A percentile compares a stretch with the other conserved stretches of the same genome.
Evolutionary conservation across 2,113 vertebrate species (phyloP).

Genomic region (Oxyura jamaicensis): DNA sequence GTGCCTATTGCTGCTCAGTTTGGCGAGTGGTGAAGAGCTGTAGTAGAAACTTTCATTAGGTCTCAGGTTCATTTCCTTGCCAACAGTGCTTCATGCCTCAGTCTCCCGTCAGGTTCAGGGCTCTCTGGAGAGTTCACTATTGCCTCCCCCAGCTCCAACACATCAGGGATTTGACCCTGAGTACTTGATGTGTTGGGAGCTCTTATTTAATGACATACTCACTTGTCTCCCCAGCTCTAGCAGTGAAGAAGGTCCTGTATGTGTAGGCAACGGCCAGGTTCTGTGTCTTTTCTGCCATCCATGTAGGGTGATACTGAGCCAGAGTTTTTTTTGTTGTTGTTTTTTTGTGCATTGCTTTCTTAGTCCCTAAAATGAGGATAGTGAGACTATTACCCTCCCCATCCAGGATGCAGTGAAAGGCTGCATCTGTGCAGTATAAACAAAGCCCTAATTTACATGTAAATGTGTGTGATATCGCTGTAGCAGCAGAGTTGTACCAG

Average conservation of each 20-base stretch:
- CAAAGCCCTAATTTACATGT: conserved; percentile 67
- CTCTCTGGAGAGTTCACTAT: background rate
- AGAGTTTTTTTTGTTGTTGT: background rate
- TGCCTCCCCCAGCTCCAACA: background rate
- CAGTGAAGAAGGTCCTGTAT: background rate
- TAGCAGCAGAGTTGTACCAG: conserved; percentile 50
- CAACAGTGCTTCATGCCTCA: background rate
- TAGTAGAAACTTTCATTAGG: background rate
- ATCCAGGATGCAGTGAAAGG: conserved; percentile 34
- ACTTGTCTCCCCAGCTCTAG: background rate
- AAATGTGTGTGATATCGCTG: conserved; percentile 49
- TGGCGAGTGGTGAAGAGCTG: background rate
- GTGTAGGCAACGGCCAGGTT: background rate
- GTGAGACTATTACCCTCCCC: background rate
- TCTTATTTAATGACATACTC: background rate
- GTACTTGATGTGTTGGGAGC: background rate
- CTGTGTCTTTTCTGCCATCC: background rate
- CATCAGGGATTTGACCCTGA: background rate
- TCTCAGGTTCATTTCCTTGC: background rate
- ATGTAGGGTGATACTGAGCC: background rate
- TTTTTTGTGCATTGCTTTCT: background rate
- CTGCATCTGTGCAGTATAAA: conserved; percentile 55
- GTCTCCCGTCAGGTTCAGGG: background rate
- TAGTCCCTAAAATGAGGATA: background rate
- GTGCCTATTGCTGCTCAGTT: background rate